Conservation (phyloP, 1,140 invertebrate genomes). For the Drosophila lacteicornis region DNA sequence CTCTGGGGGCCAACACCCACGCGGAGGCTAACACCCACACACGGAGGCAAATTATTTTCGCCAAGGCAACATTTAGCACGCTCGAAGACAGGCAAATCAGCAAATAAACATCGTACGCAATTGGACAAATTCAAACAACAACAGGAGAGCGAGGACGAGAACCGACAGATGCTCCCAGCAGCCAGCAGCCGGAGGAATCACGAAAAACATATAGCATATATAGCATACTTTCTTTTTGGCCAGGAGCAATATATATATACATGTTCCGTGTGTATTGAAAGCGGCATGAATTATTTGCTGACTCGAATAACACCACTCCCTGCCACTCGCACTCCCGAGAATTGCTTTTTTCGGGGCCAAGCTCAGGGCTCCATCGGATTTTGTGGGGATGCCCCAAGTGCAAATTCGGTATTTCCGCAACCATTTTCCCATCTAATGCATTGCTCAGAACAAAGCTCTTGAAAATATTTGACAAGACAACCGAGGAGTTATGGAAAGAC, state of each 20-base stretch:
- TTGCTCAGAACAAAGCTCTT: conserved; percentile 12
- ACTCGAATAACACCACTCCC: conserved; percentile 18
- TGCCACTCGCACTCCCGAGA: not conserved
- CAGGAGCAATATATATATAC: conserved; percentile 28
- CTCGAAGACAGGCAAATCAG: conserved; percentile 75
- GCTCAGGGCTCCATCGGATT: conserved; percentile 11
- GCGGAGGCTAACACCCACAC: not conserved
- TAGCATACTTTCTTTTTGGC: conserved; percentile 44
- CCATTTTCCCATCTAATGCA: conserved; percentile 33
- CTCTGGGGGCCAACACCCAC: conserved; percentile 31
- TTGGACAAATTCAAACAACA: conserved; percentile 72
- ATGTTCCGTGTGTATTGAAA: conserved; percentile 30
- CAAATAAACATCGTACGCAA: conserved; percentile 74
- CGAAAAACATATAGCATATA: conserved; percentile 37
- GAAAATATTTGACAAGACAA: conserved; percentile 6
- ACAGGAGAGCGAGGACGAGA: conserved; percentile 25
- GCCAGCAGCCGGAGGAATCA: conserved; percentile 37
- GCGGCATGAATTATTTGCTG: conserved; percentile 54
- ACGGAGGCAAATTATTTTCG: conserved; percentile 72
- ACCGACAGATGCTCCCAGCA: conserved; percentile 54
- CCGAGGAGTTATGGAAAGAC: conserved; percentile 1
- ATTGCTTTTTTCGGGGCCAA: conserved; percentile 36
- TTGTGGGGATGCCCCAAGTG: conserved; percentile 5
- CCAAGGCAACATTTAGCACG: conserved; percentile 78
- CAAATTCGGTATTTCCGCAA: conserved; percentile 29